phyloP scores from a whole-genome alignment of 2,113 vertebrate genomes.

The Hippocampus zosterae region DNA sequence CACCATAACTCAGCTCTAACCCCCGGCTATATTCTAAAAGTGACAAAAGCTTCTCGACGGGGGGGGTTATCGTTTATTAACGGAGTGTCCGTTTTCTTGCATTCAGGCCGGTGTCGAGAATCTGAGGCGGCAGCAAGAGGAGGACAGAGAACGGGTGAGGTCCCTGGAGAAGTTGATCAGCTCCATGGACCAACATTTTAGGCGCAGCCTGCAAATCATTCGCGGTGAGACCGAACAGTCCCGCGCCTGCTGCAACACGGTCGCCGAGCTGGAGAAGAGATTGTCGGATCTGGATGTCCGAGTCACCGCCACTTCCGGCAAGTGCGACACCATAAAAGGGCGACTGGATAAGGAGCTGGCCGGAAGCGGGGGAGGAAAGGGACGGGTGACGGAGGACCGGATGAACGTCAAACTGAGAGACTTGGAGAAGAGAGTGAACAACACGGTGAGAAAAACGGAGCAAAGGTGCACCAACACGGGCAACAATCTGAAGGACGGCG shows the following conservation, averaged over 20 bases:
- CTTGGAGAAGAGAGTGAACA: conserved; percentile 79
- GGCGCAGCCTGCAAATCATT: conserved; percentile 68
- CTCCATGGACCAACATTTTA: conserved; percentile 78
- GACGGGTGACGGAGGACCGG: conserved; percentile 63
- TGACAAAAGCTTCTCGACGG: background rate
- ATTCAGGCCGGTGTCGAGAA: conserved; percentile 71
- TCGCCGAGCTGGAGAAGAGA: conserved; percentile 63
- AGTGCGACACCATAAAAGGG: conserved; percentile 67
- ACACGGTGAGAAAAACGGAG: conserved; percentile 73
- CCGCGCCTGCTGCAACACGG: conserved; percentile 67
- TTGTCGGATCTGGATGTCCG: conserved; percentile 68
- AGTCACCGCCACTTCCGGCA: conserved; percentile 66
- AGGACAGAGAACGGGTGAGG: conserved; percentile 78
- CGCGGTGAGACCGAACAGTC: conserved; percentile 60
- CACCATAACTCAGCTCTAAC: too few species aligned
- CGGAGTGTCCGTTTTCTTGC: background rate
- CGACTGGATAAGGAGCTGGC: conserved; percentile 71
- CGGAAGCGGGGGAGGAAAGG: conserved; percentile 43
- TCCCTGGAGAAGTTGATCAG: conserved; percentile 79
- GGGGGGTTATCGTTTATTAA: too few species aligned
- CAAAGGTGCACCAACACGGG: conserved; percentile 69
- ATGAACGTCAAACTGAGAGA: conserved; percentile 74
- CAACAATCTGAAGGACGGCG: conserved; percentile 65
- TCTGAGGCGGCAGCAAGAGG: conserved; percentile 76
- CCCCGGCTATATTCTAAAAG: too few species aligned